Evolutionary conservation across 2,888 invertebrate species (phyloP).

Genomic region (Proisotoma minuta): DNA sequence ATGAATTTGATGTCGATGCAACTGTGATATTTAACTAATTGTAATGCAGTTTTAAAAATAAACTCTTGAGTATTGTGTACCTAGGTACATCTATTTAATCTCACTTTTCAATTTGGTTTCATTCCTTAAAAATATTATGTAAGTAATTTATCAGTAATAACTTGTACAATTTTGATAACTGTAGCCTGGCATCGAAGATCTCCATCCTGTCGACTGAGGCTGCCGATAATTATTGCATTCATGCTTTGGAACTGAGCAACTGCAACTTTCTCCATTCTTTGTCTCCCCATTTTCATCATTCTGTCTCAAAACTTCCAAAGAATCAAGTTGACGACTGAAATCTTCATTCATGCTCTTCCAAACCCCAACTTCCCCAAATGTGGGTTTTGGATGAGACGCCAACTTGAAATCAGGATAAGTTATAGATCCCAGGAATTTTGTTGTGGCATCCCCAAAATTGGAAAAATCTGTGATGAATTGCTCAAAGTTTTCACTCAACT

Average conservation of each 20-base stretch:
- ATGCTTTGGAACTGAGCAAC: too few species aligned
- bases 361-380: conserved; percentile 14
- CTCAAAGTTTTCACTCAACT: conserved; percentile 18
- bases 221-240: conserved; percentile 14
- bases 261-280: too few species aligned
- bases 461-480: conserved; percentile 17
- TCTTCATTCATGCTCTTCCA: conserved; percentile 25
- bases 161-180: too few species aligned
- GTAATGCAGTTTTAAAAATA: too few species aligned
- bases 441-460: conserved; percentile 18
- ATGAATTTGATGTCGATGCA: too few species aligned
- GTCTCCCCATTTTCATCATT: not conserved
- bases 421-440: conserved; percentile 21
- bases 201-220: conserved; percentile 8
- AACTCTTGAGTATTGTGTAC: too few species aligned
- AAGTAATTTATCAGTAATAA: too few species aligned
- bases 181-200: too few species aligned
- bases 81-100: too few species aligned
- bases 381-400: conserved; percentile 18
- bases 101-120: too few species aligned
- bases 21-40: too few species aligned
- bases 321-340: conserved; percentile 19
- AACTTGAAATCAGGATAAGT: conserved; percentile 25
- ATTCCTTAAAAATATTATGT: too few species aligned
- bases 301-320: not conserved